Percentiles rank a stretch among this genome's conserved stretches.
Conservation (phyloP, 2,888 invertebrate genomes). For the Caenorhabditis uteleia region DNA sequence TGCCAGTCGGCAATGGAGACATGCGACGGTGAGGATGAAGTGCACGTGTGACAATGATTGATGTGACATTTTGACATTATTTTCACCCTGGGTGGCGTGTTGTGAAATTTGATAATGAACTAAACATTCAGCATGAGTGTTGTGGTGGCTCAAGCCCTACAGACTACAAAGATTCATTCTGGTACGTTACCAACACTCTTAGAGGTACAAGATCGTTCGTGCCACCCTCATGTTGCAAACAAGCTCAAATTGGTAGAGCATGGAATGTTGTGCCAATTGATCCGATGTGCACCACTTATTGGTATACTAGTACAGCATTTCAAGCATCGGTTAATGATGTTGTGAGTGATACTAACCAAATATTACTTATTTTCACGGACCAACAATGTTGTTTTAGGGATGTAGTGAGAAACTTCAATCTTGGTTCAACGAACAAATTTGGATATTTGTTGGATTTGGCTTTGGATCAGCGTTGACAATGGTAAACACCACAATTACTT, state of each 20-base stretch:
- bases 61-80: conserved; percentile 17
- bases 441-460: conserved; percentile 57
- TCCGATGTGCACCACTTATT: conserved; percentile 66
- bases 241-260: conserved; percentile 59
- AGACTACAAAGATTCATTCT: conserved; percentile 66
- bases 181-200: conserved; percentile 65
- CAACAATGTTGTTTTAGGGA: conserved; percentile 44
- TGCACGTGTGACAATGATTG: conserved; percentile 11
- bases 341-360: conserved; percentile 36
- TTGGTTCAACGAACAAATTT: conserved; percentile 58
- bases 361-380: not conserved
- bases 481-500: conserved; percentile 18
- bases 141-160: conserved; percentile 59
- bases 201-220: conserved; percentile 65
- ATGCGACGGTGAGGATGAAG: conserved; percentile 42
- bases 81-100: conserved; percentile 4
- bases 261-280: conserved; percentile 64
- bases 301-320: conserved; percentile 55
- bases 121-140: conserved; percentile 61
- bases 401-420: conserved; percentile 55
- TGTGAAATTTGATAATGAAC: not conserved
- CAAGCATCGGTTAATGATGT: conserved; percentile 57
- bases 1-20: conserved; percentile 53
- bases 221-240: conserved; percentile 64
- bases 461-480: conserved; percentile 53